phyloP scores from a whole-genome alignment of 2,797 vertebrate genomes.

The Sebastiscus tertius region DNA sequence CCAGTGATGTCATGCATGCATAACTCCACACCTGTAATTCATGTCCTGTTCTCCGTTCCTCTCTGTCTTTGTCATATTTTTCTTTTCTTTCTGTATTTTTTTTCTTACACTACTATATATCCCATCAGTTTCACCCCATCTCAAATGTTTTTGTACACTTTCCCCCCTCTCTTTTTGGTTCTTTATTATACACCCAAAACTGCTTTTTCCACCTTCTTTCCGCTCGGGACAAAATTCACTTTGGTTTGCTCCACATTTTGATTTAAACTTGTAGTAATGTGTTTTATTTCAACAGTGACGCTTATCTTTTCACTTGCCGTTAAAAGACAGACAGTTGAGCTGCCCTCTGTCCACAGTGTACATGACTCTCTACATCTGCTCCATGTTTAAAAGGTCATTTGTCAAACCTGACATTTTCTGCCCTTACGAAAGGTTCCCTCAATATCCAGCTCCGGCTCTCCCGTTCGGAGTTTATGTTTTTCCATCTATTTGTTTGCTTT shows the following conservation, averaged over 20 bases:
- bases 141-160: background rate
- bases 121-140: background rate
- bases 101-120: background rate
- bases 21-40: constrained; percentile 84
- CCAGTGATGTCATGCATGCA: constrained; percentile 83
- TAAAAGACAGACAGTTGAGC: constrained; percentile 70
- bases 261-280: constrained; percentile 23
- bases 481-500: constrained; percentile 73
- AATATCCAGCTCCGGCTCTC: constrained; percentile 61
- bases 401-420: constrained; percentile 83
- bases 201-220: background rate
- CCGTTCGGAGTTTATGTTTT: constrained; percentile 62
- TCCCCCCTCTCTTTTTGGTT: background rate
- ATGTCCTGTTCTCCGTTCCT: constrained; percentile 31
- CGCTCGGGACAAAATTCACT: constrained; percentile 16
- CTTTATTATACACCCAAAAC: constrained; percentile 9
- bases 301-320: constrained; percentile 63
- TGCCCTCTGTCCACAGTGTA: constrained; percentile 71
- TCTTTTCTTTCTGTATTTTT: constrained; percentile 8
- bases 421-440: constrained; percentile 82
- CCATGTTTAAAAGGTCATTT: constrained; percentile 85
- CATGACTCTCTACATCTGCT: constrained; percentile 81
- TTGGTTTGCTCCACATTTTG: constrained; percentile 19
- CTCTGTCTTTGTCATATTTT: constrained; percentile 46
- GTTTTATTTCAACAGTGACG: constrained; percentile 40